phyloP scores from a whole-genome alignment of 2,113 vertebrate genomes.

The Sclerurus mexicanus region DNA sequence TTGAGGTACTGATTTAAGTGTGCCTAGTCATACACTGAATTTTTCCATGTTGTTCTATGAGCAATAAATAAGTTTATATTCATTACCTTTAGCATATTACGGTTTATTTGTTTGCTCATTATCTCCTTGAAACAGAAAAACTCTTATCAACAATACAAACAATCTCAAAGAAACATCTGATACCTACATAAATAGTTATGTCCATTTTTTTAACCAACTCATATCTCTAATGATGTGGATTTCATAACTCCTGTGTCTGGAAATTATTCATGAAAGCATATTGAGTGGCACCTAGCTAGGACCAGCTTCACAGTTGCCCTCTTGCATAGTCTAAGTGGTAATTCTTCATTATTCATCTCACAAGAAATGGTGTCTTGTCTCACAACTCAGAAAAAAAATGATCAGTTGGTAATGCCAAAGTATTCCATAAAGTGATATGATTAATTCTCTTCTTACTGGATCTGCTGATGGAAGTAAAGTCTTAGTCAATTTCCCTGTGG shows the following conservation, averaged over 20 bases:
- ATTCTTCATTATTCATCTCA: conserved; percentile 3
- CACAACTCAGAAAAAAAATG: background rate
- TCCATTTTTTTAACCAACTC: background rate
- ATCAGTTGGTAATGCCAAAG: background rate
- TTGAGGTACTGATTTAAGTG: background rate
- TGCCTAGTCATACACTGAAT: background rate
- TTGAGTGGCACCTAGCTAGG: background rate
- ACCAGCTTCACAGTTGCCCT: background rate
- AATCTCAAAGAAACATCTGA: background rate
- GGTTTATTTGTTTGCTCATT: background rate
- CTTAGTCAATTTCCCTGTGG: conserved; percentile 30
- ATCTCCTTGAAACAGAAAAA: conserved; percentile 4
- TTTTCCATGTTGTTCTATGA: background rate
- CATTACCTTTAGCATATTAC: background rate
- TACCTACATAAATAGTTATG: background rate
- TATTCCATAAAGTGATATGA: conserved; percentile 46
- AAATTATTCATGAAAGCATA: conserved; percentile 11
- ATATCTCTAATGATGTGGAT: background rate
- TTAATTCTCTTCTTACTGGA: conserved; percentile 53
- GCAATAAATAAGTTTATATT: background rate
- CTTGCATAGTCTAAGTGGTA: background rate
- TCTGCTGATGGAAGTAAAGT: conserved; percentile 58
- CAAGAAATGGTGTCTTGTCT: conserved; percentile 16
- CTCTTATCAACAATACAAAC: background rate
- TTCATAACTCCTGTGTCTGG: background rate